Evolutionary conservation across 2,797 vertebrate genomes (phyloP), one percentile per base, ranked within the genome.

Genomic region (Xenentodon cancila): DNA sequence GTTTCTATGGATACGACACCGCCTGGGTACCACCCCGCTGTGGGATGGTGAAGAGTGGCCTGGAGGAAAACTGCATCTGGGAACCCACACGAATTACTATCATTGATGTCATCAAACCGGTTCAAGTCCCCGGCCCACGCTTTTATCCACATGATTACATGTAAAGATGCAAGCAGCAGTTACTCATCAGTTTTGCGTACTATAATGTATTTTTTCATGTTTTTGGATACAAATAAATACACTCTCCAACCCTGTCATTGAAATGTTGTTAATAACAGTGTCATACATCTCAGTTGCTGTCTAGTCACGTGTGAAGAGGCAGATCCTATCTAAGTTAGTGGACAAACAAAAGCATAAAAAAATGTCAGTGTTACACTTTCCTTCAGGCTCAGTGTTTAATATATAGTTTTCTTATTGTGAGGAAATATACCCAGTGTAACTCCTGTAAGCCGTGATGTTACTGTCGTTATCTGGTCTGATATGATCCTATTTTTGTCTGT

Each of bases 21-120:
- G 92, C 92, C 54, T 93, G 92, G 92, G 88, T 90, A 21, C 92
- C 91, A 0, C 82, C 90, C 1, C 0, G 1, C 0, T 91, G 90
- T 64, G 63, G 81, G 0, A 82, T 89, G 88, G 81, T 84, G 73
- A 0, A 0, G 5, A 87, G 84, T 0, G 54, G 80, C 1, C 17
- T 68, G 52, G 84, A 88, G 75, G 90, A 86, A 64, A n/a, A 92
- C 46, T 92, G 92, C 9, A 73, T 93, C 62, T 92, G 90, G 91
- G 89, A 92, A 19, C 90, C 90, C 0, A 0, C 0, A 0, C 65
- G 46, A 1, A 89, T 92, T 49, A 0, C 0, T 2, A 30, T 89
- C 53, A 0, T 77, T 0, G 0, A 0, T 0, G 0, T 0, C 53
- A 84, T 88, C 0, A 0, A 9, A 0, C 84, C 80, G 8, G 13